Evolutionary conservation across 2,797 vertebrate genomes (phyloP).

Genomic region (Paratrypauchen microcephalus): DNA sequence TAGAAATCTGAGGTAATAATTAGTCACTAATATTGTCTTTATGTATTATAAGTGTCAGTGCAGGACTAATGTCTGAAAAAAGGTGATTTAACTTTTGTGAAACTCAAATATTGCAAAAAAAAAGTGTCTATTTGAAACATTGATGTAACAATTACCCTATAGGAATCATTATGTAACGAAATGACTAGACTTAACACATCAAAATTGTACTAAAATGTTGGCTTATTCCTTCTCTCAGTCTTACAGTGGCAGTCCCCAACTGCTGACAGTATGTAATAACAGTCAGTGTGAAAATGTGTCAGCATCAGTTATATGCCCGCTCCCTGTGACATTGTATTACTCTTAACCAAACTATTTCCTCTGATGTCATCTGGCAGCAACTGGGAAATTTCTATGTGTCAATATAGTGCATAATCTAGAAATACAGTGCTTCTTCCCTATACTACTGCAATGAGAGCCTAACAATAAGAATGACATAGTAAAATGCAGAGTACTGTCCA

Average conservation of each 20-base stretch:
- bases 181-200: neutral
- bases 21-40: constrained; percentile 35
- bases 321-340: constrained; percentile 8
- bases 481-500: constrained; percentile 10
- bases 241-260: neutral
- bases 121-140: neutral
- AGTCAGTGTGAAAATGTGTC: neutral
- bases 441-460: neutral
- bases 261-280: constrained; percentile 7
- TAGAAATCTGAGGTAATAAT: constrained; percentile 41
- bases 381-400: neutral
- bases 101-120: neutral
- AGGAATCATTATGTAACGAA: neutral
- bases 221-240: neutral
- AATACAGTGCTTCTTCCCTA: neutral
- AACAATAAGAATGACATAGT: neutral
- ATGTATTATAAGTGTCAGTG: constrained; percentile 31
- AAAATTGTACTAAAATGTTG: neutral
- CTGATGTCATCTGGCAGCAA: neutral
- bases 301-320: neutral
- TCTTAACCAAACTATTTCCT: constrained; percentile 12
- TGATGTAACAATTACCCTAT: neutral
- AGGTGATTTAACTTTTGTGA: neutral
- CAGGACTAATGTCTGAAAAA: neutral
- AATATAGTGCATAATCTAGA: neutral